Evolutionary conservation across 30 jellyfish, hydroid and myxozoan genomes (phyloP), one percentile per base, ranked within the genome.

Genomic region (Hydractinia echinata): DNA sequence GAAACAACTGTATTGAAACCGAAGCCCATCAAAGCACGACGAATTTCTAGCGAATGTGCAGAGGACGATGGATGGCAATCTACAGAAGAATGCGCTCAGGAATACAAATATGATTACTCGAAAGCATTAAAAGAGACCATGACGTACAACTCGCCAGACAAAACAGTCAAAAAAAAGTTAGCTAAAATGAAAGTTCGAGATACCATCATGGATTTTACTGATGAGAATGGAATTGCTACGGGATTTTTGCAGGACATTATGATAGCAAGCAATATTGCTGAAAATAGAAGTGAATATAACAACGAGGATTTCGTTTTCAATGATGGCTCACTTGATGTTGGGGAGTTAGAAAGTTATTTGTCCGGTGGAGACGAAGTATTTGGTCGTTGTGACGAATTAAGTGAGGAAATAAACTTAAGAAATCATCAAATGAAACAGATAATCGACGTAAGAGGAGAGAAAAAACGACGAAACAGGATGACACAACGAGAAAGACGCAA

Each of bases 211-310:
- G 74, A 64, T 64, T 64, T 64, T 64, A 51, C 19, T 64, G 74
- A 64, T 13, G 74, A 64, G 39, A 64, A 7, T 6, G 39, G 4
- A 13, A 64, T 64, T 6, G 74, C 74, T 6, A 64, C 74, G 4
- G 74, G 74, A n/a, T 64, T 64, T 64, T 13, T 64, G 74, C 74
- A 64, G 39, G 74, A 64, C 4, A 64, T 64, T 51, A 64, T 64
- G 74, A 64, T 64, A 51, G 18, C 74, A n/a, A 13, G 39, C 18
- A 64, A 64, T 13, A 51, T 6, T 13, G 18, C n/a, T 6, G n/a
- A 13, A 44, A 13, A 1, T 51, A 64, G 74, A 44, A 64, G 18
- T 51, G 69, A 58, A 16, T n/a, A 64, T n/a, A 6, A 6, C 18
- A n/a, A 4, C 74, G 51, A 44, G 39, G 39, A 64, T 1, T 64